These are phyloP conservation scores for Spea multiplicata DNA, from an alignment of 2,113 vertebrate species.

Conservation along the genomic window DNA sequence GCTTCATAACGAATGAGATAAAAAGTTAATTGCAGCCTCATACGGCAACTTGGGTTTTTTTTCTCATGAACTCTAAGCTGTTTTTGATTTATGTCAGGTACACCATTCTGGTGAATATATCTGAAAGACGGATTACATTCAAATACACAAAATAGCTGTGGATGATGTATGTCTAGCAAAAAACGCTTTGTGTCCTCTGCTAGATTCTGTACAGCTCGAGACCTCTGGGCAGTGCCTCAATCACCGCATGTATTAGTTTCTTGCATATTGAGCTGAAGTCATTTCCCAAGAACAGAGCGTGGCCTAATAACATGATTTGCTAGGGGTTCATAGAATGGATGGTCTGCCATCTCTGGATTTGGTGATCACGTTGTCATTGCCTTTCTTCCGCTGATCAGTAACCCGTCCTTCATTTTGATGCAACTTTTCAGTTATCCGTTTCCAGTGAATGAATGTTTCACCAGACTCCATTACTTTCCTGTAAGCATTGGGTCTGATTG, in stretches of 20 bases:
- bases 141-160: conserved; percentile 30
- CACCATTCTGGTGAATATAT: conserved; percentile 43
- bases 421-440: no score
- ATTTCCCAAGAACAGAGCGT: conserved; percentile 50
- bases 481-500: no score
- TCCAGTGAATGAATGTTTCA: no score
- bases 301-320: conserved; percentile 9
- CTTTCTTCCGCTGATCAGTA: no score
- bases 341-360: no score
- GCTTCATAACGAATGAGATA: conserved; percentile 12
- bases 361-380: no score
- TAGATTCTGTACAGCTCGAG: conserved; percentile 46
- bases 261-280: conserved; percentile 45
- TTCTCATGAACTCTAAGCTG: conserved; percentile 35
- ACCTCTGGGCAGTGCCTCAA: conserved; percentile 14
- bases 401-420: no score
- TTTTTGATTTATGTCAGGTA: conserved; percentile 44
- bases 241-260: conserved; percentile 1
- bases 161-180: conserved; percentile 38
- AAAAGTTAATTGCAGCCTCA: conserved; percentile 49
- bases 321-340: background rate
- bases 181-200: conserved; percentile 13
- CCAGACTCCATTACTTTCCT: no score
- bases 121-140: conserved; percentile 48
- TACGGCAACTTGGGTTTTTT: conserved; percentile 21